Percentiles rank a stretch among this genome's conserved stretches.
Conservation (phyloP, 2,797 vertebrate species). For the Tragopan temminckii region DNA sequence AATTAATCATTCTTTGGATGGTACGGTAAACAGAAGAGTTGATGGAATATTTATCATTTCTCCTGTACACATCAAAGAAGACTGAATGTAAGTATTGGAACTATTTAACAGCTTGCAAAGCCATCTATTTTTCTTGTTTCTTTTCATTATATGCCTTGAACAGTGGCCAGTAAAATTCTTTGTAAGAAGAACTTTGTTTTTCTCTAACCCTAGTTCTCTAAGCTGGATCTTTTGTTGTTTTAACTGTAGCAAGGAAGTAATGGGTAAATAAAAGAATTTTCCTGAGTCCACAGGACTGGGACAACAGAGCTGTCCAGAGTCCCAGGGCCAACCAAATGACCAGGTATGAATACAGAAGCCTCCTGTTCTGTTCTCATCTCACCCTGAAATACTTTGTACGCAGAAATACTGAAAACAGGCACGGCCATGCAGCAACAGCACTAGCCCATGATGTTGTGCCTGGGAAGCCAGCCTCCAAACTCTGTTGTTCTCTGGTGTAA, state of each 20-base stretch:
- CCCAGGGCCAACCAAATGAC: not conserved
- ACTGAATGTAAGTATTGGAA: not conserved
- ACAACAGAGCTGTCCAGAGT: not conserved
- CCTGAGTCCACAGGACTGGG: not conserved
- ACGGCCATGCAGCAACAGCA: not conserved
- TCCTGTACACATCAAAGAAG: not conserved
- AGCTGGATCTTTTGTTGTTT: not conserved
- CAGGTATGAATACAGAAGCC: not conserved
- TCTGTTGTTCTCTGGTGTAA: not conserved
- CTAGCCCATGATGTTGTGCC: not conserved
- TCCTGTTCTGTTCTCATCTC: not conserved
- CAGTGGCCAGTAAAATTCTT: not conserved
- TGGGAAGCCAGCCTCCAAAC: not conserved
- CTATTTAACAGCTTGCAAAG: not conserved
- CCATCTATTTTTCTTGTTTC: not conserved
- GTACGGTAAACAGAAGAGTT: slow-evolving; percentile 9
- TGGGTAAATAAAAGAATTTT: not conserved
- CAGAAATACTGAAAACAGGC: not conserved
- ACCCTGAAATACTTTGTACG: not conserved
- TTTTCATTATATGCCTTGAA: not conserved
- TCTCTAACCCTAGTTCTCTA: not conserved
- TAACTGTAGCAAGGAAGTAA: not conserved
- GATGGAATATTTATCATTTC: slow-evolving; percentile 19
- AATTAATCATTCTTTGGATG: slow-evolving; percentile 40
- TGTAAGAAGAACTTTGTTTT: not conserved